Percentiles rank a stretch among this genome's conserved stretches.
These are phyloP conservation scores for Chloroceryle amazona DNA, from an alignment of 2,797 vertebrate species.

Conservation along the genomic window DNA sequence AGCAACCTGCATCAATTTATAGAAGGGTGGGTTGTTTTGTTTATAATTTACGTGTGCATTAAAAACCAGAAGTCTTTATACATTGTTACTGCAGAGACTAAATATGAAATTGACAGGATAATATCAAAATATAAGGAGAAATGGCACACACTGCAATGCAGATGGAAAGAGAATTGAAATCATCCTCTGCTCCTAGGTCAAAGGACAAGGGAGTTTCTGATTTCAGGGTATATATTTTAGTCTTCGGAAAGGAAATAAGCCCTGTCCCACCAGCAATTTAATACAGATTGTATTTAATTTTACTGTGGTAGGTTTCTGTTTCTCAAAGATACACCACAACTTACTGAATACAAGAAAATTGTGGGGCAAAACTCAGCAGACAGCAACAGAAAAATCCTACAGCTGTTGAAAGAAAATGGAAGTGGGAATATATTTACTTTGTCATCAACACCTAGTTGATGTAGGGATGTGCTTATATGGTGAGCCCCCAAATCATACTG, in stretches of 20 bases:
- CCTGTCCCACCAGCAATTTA: neutral
- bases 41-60: neutral
- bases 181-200: neutral
- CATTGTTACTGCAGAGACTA: neutral
- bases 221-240: neutral
- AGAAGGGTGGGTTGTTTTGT: neutral
- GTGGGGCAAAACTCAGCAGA: neutral
- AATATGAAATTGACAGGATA: neutral
- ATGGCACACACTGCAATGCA: fast-evolving
- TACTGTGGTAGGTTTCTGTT: neutral
- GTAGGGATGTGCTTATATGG: neutral
- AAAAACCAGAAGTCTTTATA: neutral
- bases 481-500: neutral
- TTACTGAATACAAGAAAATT: neutral
- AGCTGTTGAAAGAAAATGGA: neutral
- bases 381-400: neutral
- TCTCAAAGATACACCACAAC: neutral
- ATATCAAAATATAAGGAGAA: neutral
- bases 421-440: neutral
- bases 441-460: neutral
- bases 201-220: neutral
- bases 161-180: neutral
- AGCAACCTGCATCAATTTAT: neutral
- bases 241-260: neutral
- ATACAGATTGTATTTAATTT: neutral